Base-by-base conservation (phyloP, 2,888 invertebrate genomes). In the Gasteruption jaculator region DNA sequence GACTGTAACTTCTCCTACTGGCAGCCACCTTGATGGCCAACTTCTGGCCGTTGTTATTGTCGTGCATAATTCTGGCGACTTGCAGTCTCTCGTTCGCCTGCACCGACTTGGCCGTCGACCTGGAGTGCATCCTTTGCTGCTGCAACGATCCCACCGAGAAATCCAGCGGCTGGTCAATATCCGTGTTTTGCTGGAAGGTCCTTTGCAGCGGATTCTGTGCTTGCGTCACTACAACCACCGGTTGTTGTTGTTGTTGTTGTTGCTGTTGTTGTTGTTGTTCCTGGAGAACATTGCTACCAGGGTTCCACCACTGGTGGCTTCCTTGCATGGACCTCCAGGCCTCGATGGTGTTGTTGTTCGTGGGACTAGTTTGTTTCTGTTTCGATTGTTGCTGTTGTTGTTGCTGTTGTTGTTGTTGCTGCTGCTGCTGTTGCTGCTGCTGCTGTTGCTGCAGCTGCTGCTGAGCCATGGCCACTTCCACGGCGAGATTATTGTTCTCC, bases 131-230 rank as follows among this genome's bases (percentile, higher is more conserved):
- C 54, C 61, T 59, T 27, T 63, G 68, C 43, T 71, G 71, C 36
- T 70, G 69, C 50, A 77, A 72, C 46, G 77, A 77, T 48, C 77
- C 77, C 76, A 83, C 83, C 69, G 84, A 84, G 74, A 84, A 85
- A 76, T 85, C 85, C 60, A 84, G 75, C 56, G 84, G 84, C 73
- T 83, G 83, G 68, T 79, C 79, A 43, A 65, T 70, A 43, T 63
- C 73, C 56, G 64, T 56, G 33, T 62, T 63, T 29, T 57, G 54
- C 24, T 50, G 31, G 27, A 66, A 62, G 53, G 71, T 72, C 41
- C 65, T 73, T 70, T 76, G 75, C 48, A 71, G 63, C 58, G 72
- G 69, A 78, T 80, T 81, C 71, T 81, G 82, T 77, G 80, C 52
- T 58, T 53, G 69, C 46, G 41, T 32, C 4, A 19, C 37, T n/a